These are phyloP conservation scores for Megalopta genalis DNA, from an alignment of 1,140 invertebrate genomes.

Conservation along the genomic window DNA sequence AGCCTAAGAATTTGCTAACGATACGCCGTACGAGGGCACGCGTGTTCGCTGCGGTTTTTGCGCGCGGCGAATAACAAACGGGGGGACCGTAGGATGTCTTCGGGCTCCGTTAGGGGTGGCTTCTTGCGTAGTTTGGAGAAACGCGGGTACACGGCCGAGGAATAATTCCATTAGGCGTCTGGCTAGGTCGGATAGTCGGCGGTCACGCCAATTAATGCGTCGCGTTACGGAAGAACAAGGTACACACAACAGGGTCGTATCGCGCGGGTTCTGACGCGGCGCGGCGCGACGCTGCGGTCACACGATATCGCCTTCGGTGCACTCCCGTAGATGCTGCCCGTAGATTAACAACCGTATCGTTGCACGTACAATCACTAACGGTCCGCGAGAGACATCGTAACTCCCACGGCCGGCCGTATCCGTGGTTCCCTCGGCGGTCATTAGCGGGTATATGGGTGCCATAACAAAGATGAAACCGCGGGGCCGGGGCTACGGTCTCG, in stretches of 20 bases:
- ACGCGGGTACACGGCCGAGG: not conserved
- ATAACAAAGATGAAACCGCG: constrained; percentile 63
- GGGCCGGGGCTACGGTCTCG: constrained; percentile 13
- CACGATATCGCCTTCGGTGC: constrained; percentile 48
- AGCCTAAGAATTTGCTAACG: not conserved
- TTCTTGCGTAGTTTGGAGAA: not conserved
- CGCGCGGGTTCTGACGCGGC: constrained; percentile 23
- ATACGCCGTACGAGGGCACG: constrained; percentile 1
- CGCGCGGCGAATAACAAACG: constrained; percentile 15
- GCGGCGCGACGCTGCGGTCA: not conserved
- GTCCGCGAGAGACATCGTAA: constrained; percentile 57
- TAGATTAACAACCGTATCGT: constrained; percentile 61
- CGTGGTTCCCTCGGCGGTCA: constrained; percentile 51
- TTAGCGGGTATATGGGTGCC: constrained; percentile 60
- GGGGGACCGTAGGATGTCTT: constrained; percentile 13
- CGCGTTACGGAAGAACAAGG: constrained; percentile 8
- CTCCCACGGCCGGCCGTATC: constrained; percentile 46
- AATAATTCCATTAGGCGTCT: constrained; percentile 10
- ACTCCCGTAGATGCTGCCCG: constrained; percentile 30
- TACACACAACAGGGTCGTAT: not conserved
- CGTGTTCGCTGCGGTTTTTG: constrained; percentile 16
- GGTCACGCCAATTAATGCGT: constrained; percentile 23
- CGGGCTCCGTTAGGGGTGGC: not conserved
- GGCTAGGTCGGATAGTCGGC: not conserved
- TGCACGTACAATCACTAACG: constrained; percentile 58